Conservation (phyloP, 1,140 invertebrate genomes). For the Pseudomyrmex flavicornis region DNA sequence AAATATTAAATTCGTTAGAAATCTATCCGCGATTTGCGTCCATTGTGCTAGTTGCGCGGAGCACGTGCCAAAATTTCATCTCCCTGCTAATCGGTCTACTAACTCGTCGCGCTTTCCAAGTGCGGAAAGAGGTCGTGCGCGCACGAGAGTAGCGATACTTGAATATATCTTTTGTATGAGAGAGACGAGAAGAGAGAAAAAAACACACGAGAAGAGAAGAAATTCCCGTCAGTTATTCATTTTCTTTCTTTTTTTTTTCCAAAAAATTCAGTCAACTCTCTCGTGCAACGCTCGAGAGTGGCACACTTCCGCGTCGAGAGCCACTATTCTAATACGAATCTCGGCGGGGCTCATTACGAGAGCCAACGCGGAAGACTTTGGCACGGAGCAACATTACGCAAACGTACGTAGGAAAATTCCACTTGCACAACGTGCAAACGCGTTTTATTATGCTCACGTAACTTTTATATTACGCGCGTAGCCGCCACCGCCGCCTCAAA, state of each 20-base stretch:
- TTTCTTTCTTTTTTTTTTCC: too few species aligned
- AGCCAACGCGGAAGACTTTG: constrained; percentile 51
- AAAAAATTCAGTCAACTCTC: constrained; percentile 19
- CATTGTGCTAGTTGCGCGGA: neutral
- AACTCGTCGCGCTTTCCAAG: constrained; percentile 39
- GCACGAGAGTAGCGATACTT: neutral
- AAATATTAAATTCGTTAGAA: constrained; percentile 32
- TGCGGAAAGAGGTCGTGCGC: constrained; percentile 41
- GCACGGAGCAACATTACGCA: constrained; percentile 47
- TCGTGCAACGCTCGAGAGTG: neutral
- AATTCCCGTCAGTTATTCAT: neutral
- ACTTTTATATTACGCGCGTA: neutral
- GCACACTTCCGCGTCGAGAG: constrained; percentile 30
- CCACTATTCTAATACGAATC: constrained; percentile 29
- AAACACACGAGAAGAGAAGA: neutral
- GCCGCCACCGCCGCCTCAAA: too few species aligned
- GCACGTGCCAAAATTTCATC: neutral
- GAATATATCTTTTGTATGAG: constrained; percentile 9
- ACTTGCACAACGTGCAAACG: constrained; percentile 46
- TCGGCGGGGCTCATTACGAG: constrained; percentile 45
- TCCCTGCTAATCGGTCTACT: constrained; percentile 11
- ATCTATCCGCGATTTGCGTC: neutral
- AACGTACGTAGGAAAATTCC: constrained; percentile 49
- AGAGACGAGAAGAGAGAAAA: neutral
- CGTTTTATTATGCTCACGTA: constrained; percentile 56